Evolutionary conservation across 1,140 invertebrate genomes (phyloP), one percentile per base, ranked within the genome.

Genomic region (Danaus melanippus): DNA sequence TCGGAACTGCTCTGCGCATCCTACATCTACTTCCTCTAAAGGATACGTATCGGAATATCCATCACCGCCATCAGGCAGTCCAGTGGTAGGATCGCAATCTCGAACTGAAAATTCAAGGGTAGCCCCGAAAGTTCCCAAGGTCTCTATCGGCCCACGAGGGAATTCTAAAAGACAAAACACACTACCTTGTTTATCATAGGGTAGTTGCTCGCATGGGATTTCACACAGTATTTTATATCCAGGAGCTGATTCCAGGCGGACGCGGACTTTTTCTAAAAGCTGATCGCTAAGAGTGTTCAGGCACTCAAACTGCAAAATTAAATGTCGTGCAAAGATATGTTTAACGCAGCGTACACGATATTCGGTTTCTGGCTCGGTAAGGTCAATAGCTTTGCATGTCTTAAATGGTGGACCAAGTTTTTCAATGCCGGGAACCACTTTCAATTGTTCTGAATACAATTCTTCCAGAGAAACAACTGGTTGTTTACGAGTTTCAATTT

Each of bases 361-460:
- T 87, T 99, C 98, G 0, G 97, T 99, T 88, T 99, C 98, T 1
- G 95, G 93, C 88, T 99, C 98, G 0, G 98, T 99, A 8, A 99
- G 90, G 76, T 98, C 95, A 15, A 96, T 90, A 9, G 96, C 90
- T n/a, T 91, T 86, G 1, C 95, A 97, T 17, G 95, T 97, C 80
- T 95, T 95, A 82, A 99, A 97, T 1, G 98, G 84, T 9, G 94
- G 90, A 8, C 96, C 93, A 66, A 90, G 68, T 76, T 88, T 85
- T 53, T 92, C 91, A 52, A 94, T 89, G 57, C 90, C 90, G 6
- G 94, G 93, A 56, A 97, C 88, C 45, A 89, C 84, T 8, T 90
- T 88, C 39, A 99, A 81, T 86, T 96, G 94, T 59, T 97, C 95
- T 10, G 92, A 90, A 78, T 94, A 98, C 50, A 93, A 91, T 78